A percentile compares a stretch with the other conserved stretches of the same genome.
Evolutionary conservation across 2,888 invertebrate species (phyloP).

Genomic region (Callyntrura guangdongensis): DNA sequence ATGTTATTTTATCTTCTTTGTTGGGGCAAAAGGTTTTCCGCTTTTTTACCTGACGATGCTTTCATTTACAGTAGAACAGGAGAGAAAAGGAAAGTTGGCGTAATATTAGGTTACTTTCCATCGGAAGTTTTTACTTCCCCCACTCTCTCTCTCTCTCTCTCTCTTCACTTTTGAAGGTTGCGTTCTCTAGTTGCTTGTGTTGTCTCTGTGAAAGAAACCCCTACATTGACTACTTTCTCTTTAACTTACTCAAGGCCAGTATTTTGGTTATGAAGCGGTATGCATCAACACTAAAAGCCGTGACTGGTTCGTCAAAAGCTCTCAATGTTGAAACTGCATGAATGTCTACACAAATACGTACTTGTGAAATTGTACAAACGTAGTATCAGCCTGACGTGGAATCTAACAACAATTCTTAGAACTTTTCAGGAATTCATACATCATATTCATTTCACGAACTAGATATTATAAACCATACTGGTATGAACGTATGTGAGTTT

Average conservation of each 20-base stretch:
- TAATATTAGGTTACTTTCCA: neutral
- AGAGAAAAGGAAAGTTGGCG: neutral
- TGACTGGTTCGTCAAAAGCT: neutral
- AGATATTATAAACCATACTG: neutral
- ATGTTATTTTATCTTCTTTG: neutral
- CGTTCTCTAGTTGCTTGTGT: neutral
- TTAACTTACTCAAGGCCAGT: constrained; percentile 47
- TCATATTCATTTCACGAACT: neutral
- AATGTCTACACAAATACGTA: neutral
- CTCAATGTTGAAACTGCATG: neutral
- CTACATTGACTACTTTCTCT: neutral
- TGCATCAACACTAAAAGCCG: neutral
- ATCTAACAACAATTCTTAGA: neutral
- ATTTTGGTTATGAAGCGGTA: constrained; percentile 1
- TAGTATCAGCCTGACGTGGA: neutral
- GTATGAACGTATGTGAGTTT: neutral
- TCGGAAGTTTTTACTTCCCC: neutral
- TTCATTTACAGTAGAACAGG: neutral
- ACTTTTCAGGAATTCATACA: constrained; percentile 5
- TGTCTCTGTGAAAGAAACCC: neutral
- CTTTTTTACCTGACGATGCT: constrained; percentile 8
- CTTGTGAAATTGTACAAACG: neutral
- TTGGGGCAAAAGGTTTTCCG: neutral
- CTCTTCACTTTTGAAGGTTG: no score
- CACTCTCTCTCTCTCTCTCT: neutral